Evolutionary conservation across 1,140 invertebrate genomes (phyloP).

Genomic region (Drosophila ogumai): DNA sequence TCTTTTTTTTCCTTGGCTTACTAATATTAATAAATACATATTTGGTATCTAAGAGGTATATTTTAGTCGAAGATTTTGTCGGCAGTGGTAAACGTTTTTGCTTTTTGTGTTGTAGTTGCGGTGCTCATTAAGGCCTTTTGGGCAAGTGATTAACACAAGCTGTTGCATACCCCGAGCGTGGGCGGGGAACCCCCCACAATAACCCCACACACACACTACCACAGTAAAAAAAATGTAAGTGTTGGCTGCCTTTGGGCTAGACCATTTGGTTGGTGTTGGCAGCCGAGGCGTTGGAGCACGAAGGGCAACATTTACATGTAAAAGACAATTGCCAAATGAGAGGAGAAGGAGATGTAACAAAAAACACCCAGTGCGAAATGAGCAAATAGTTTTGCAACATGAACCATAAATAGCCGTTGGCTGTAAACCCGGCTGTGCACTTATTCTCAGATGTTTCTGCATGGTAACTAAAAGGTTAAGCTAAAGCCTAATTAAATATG

Average conservation of each 20-base stretch:
- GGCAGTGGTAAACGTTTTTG: conserved; percentile 11
- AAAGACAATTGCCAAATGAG: conserved; percentile 54
- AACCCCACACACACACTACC: conserved; percentile 8
- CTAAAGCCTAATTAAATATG: not conserved
- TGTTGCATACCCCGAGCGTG: conserved; percentile 57
- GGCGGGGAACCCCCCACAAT: conserved; percentile 11
- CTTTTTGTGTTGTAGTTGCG: conserved; percentile 35
- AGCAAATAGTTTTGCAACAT: conserved; percentile 33
- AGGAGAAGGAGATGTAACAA: not conserved
- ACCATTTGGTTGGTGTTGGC: conserved; percentile 25
- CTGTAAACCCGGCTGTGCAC: not conserved
- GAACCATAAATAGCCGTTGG: conserved; percentile 31
- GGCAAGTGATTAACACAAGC: conserved; percentile 76
- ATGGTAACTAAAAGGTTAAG: not conserved
- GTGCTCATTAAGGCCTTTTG: conserved; percentile 77
- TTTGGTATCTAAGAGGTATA: conserved; percentile 4
- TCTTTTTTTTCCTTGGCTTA: too few species aligned
- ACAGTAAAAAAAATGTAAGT: conserved; percentile 44
- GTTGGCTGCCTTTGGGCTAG: conserved; percentile 35
- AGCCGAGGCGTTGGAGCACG: conserved; percentile 24
- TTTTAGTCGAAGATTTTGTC: conserved; percentile 8
- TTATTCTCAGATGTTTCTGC: not conserved
- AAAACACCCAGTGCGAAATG: conserved; percentile 28
- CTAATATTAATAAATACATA: not conserved
- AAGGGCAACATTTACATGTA: conserved; percentile 39